Percentiles rank a stretch among this genome's conserved stretches.
These are phyloP conservation scores for Holocentrus rufus DNA, from an alignment of 2,797 vertebrate species.

Conservation along the genomic window DNA sequence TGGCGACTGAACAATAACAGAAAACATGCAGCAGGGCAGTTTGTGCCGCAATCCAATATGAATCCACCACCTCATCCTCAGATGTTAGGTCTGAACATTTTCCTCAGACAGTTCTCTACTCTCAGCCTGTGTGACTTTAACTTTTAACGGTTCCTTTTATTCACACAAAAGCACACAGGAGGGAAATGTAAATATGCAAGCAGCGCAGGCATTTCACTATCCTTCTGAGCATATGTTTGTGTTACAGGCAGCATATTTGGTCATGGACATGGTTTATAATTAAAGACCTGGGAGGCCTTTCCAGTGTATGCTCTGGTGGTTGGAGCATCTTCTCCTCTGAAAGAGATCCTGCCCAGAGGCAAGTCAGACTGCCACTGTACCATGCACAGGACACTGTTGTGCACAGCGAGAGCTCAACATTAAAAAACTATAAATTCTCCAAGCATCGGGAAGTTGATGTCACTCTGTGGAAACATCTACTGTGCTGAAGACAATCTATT, in stretches of 20 bases:
- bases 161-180: background rate
- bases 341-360: slow-evolving; percentile 50
- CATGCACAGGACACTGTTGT: background rate
- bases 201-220: background rate
- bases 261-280: slow-evolving; percentile 53
- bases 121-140: background rate
- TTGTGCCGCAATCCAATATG: background rate
- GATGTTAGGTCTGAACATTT: slow-evolving; percentile 5
- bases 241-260: slow-evolving; percentile 35
- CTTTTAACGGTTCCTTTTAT: background rate
- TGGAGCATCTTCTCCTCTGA: slow-evolving; percentile 23
- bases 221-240: slow-evolving; percentile 30
- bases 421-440: slow-evolving; percentile 43
- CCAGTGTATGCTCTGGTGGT: slow-evolving; percentile 28
- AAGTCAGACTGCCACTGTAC: slow-evolving; percentile 12
- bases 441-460: slow-evolving; percentile 8
- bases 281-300: slow-evolving; percentile 32
- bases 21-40: background rate
- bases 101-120: background rate
- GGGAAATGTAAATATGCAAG: background rate
- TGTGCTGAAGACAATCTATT: background rate
- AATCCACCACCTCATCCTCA: background rate
- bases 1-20: background rate
- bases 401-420: slow-evolving; percentile 31
- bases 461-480: background rate